Base-by-base conservation (phyloP, 2,797 vertebrate species). In the Darevskia mixta region DNA sequence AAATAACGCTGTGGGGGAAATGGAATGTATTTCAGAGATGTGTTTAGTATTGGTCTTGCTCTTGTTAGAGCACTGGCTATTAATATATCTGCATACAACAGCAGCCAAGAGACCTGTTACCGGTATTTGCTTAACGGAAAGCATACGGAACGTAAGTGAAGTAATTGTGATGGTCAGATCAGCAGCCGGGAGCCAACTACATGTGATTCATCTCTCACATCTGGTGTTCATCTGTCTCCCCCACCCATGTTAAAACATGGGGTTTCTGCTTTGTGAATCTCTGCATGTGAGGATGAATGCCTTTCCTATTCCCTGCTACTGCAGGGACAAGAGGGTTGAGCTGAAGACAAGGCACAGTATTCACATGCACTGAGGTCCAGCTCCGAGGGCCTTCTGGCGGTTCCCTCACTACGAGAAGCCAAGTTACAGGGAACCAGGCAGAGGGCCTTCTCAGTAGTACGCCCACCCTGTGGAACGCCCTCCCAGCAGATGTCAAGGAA, bases 171-270 rank as follows among this genome's bases (percentile, higher is more conserved):
- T 66, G 83, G 84, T 27, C 88, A 43, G 66, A 87, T 3, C 75
- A n/a, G 5, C 84, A 67, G 88, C 82, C 90, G 89, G 41, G 88
- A 23, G 83, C 69, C 79, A 84, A 1, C 4, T 81, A 1, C 73
- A 5, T 85, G 85, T 86, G 73, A 41, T 11, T 45, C 23, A 73
- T 20, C 13, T 15, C 11, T 5, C 45, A 15, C 18, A 73, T 55
- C 11, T 32, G 17, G 15, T 9, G 80, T 43, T 69, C 25, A 43
- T 82, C 38, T 3, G 10, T 3, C 61, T 66, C 5, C 23, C 32
- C 29, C 7, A 45, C 20, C 45, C 41, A 18, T 29, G 23, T 29
- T 29, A 69, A 64, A 41, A 66, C 41, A 55, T 55, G 13, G 13
- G 13, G 49, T 55, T 55, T 55, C 49, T 15, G 3, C 49, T 15